phyloP scores from a whole-genome alignment of 2,113 vertebrate species.

The Misgurnus mizolepis region DNA sequence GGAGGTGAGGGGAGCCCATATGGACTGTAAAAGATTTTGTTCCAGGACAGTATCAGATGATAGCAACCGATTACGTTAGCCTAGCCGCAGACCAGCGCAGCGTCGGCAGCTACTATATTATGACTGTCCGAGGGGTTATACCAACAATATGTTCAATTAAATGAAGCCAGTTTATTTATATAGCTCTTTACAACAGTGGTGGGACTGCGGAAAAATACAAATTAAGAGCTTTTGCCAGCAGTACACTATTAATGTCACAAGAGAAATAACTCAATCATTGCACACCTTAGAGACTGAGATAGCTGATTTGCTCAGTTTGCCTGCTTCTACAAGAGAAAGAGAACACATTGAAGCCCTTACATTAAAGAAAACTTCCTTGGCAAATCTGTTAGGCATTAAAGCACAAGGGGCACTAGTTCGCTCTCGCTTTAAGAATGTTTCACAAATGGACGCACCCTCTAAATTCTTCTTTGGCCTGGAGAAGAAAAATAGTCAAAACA shows the following conservation, averaged over 20 bases:
- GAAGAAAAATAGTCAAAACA: slow-evolving; percentile 19
- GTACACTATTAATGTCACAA: background rate
- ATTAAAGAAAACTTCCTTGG: background rate
- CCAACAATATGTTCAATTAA: too few relatives aligned
- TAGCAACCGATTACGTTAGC: too few relatives aligned
- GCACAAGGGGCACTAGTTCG: background rate
- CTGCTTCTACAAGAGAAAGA: background rate
- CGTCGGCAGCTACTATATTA: too few relatives aligned
- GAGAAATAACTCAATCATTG: background rate
- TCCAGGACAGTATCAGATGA: too few relatives aligned
- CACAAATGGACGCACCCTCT: background rate
- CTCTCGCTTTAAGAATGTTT: background rate
- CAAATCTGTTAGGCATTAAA: background rate
- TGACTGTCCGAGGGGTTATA: too few relatives aligned
- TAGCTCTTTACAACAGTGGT: background rate
- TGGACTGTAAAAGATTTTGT: too few relatives aligned
- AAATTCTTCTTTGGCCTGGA: slow-evolving; percentile 15
- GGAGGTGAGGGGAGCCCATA: too few relatives aligned
- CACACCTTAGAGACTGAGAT: background rate
- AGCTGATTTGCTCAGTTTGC: background rate
- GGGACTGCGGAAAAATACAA: background rate
- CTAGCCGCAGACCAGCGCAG: too few relatives aligned
- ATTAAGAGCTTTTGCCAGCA: background rate
- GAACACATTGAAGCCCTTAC: background rate
- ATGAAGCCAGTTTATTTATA: background rate